phyloP scores from a whole-genome alignment of 2,888 invertebrate species.

The Leptopilina drosophilae region DNA sequence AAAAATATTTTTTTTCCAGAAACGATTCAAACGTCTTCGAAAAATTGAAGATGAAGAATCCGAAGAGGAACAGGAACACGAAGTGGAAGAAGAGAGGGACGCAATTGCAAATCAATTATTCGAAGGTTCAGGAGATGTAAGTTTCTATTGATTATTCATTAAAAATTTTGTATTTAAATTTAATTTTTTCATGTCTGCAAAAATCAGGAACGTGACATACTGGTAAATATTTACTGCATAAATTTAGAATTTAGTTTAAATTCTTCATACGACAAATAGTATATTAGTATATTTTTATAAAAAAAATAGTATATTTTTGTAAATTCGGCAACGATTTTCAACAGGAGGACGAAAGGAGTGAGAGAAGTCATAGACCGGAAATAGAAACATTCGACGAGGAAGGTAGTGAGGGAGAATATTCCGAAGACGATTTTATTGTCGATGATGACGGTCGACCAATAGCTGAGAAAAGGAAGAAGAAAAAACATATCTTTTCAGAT shows the following conservation, averaged over 20 bases:
- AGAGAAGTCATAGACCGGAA: constrained; percentile 81
- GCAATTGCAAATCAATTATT: constrained; percentile 94
- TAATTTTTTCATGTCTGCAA: constrained; percentile 55
- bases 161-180: constrained; percentile 40
- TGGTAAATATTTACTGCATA: constrained; percentile 56
- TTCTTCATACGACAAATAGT: too few species aligned
- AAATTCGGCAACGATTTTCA: neutral
- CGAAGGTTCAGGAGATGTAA: constrained; percentile 90
- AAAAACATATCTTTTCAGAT: constrained; percentile 90
- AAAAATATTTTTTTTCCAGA: constrained; percentile 80
- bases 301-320: too few species aligned
- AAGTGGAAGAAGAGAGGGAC: constrained; percentile 87
- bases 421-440: constrained; percentile 98
- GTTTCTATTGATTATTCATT: constrained; percentile 65
- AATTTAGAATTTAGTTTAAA: neutral
- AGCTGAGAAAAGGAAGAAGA: constrained; percentile 87
- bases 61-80: constrained; percentile 89
- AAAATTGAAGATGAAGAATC: constrained; percentile 94
- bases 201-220: constrained; percentile 63
- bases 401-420: constrained; percentile 87
- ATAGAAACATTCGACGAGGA: constrained; percentile 85
- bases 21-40: constrained; percentile 90
- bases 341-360: constrained; percentile 89
- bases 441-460: constrained; percentile 96
- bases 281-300: too few species aligned